Evolutionary conservation across 2,888 invertebrate genomes (phyloP).

Genomic region (Drosophila emarginata): DNA sequence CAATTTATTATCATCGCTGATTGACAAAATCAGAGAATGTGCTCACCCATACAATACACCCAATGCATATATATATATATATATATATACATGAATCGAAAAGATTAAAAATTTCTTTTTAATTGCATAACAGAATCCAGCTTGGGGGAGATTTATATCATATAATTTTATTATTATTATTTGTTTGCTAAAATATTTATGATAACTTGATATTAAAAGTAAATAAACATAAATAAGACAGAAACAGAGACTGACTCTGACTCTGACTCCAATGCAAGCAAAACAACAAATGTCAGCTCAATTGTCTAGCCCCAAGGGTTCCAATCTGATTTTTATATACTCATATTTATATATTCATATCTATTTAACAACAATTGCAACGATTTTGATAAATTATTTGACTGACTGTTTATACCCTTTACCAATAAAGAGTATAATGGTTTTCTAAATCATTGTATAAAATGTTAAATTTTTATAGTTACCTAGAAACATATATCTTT

Average conservation of each 20-base stretch:
- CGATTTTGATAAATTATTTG: conserved; percentile 44
- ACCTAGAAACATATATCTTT: too few species aligned
- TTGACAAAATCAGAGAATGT: conserved; percentile 22
- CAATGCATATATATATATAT: too few species aligned
- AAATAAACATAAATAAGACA: conserved; percentile 59
- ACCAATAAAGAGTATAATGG: background rate
- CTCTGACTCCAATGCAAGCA: conserved; percentile 15
- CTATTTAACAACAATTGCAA: conserved; percentile 43
- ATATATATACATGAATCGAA: background rate
- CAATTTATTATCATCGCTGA: conserved; percentile 16
- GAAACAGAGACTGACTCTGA: background rate
- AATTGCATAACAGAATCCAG: conserved; percentile 8
- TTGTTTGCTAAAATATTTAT: conserved; percentile 58
- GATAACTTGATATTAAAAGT: conserved; percentile 50
- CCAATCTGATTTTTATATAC: conserved; percentile 50
- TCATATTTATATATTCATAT: conserved; percentile 9
- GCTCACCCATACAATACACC: background rate
- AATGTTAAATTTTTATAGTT: conserved; percentile 7
- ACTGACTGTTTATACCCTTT: conserved; percentile 2
- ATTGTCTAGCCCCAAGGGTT: conserved; percentile 37
- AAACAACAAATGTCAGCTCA: conserved; percentile 46
- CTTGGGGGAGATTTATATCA: conserved; percentile 11
- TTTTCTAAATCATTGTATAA: background rate
- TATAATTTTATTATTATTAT: conserved; percentile 41
- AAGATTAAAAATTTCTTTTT: conserved; percentile 27